Evolutionary conservation across 2,888 invertebrate genomes (phyloP).

Genomic region (Ischnus inquisitorius): DNA sequence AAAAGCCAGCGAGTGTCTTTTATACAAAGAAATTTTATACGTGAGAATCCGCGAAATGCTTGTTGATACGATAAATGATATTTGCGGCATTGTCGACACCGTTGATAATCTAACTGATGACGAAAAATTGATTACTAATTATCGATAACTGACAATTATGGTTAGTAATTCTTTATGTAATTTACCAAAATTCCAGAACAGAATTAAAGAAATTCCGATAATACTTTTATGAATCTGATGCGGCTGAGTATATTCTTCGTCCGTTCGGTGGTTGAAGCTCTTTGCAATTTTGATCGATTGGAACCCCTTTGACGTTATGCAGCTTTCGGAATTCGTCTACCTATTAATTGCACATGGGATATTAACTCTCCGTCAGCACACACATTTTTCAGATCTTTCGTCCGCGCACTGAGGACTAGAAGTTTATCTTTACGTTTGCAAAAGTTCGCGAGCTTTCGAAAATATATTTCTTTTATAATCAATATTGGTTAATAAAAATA

Average conservation of each 20-base stretch:
- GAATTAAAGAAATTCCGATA: not conserved
- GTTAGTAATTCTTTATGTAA: not conserved
- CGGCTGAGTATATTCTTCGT: slow-evolving; percentile 74
- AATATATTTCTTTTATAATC: too few species aligned
- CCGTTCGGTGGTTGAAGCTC: slow-evolving; percentile 68
- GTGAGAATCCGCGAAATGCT: slow-evolving; percentile 74
- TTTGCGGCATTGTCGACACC: slow-evolving; percentile 74
- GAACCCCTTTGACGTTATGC: slow-evolving; percentile 63
- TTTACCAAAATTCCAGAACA: not conserved
- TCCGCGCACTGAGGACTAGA: too few species aligned
- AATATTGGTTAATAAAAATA: not conserved
- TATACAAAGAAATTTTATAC: slow-evolving; percentile 75
- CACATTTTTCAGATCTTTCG: too few species aligned
- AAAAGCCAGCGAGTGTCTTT: slow-evolving; percentile 20
- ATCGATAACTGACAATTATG: not conserved
- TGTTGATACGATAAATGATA: slow-evolving; percentile 68
- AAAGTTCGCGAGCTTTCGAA: not conserved
- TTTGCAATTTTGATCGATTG: slow-evolving; percentile 73
- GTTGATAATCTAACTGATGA: slow-evolving; percentile 71
- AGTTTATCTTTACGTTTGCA: too few species aligned
- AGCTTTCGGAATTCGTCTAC: slow-evolving; percentile 77
- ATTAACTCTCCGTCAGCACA: too few species aligned
- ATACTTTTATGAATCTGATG: slow-evolving; percentile 2
- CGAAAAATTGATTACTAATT: slow-evolving; percentile 45
- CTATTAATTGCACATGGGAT: slow-evolving; percentile 62